These are phyloP conservation scores for Zaprionus camerounensis DNA, from an alignment of 1,140 invertebrate species.

Conservation along the genomic window DNA sequence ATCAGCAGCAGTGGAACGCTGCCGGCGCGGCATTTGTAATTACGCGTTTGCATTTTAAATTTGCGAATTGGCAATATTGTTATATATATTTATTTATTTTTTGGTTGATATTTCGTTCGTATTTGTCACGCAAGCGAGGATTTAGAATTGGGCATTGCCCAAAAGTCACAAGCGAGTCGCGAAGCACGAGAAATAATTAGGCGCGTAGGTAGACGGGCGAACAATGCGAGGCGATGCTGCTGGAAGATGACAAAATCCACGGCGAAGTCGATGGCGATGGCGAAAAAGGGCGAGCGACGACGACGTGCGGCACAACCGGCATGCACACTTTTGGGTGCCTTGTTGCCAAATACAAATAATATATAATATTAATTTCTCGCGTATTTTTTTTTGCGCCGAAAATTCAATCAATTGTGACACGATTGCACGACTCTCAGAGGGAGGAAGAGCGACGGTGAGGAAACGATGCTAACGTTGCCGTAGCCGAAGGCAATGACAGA, in stretches of 20 bases:
- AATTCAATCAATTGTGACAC: conserved; percentile 77
- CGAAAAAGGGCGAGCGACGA: conserved; percentile 1
- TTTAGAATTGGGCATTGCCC: conserved; percentile 78
- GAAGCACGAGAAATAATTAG: conserved; percentile 61
- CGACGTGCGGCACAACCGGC: conserved; percentile 33
- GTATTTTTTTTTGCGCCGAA: conserved; percentile 49
- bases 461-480: conserved; percentile 10
- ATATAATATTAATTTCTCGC: conserved; percentile 72
- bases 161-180: conserved; percentile 44
- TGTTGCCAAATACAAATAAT: conserved; percentile 74
- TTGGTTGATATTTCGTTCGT: conserved; percentile 15
- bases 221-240: conserved; percentile 48
- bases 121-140: conserved; percentile 70
- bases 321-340: conserved; percentile 40
- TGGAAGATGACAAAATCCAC: conserved; percentile 55
- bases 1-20: conserved; percentile 50
- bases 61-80: conserved; percentile 28
- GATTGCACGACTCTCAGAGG: conserved; percentile 66
- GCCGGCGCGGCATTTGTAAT: conserved; percentile 39
- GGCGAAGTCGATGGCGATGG: not conserved
- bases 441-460: conserved; percentile 22
- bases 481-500: conserved; percentile 16
- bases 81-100: conserved; percentile 18
- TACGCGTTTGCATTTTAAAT: conserved; percentile 60
- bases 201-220: conserved; percentile 70